Evolutionary conservation across 2,113 vertebrate genomes (phyloP).

Genomic region (Calonectris borealis): DNA sequence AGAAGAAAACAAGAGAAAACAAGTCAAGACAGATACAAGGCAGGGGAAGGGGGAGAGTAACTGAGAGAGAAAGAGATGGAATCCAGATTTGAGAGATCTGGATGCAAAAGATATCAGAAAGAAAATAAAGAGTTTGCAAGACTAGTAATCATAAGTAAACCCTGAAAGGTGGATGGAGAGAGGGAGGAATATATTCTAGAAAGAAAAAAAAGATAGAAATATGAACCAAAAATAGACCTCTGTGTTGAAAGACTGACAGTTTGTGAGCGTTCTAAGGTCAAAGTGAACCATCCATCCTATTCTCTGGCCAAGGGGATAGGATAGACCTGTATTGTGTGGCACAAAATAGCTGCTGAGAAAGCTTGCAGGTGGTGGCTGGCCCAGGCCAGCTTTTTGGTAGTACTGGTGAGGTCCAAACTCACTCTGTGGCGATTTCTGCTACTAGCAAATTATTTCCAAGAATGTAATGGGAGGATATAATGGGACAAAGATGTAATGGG

Average conservation of each 20-base stretch:
- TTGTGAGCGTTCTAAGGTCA: not conserved
- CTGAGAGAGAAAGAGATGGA: not conserved
- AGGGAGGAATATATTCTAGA: not conserved
- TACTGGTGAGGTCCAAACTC: not conserved
- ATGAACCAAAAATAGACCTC: not conserved
- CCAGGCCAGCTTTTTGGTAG: not conserved
- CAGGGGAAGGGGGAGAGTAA: fast-evolving
- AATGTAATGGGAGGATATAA: not conserved
- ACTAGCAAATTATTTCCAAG: not conserved
- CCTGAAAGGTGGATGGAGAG: not conserved
- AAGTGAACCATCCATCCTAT: not conserved
- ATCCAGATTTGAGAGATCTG: not conserved
- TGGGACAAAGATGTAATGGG: not conserved
- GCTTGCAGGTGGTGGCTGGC: not conserved
- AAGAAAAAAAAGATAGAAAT: not conserved
- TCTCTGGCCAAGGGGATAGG: not conserved
- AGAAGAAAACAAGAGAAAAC: not conserved
- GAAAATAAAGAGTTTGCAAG: not conserved
- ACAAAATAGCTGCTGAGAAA: not conserved
- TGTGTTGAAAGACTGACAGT: not conserved
- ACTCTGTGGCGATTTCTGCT: not conserved
- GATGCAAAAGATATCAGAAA: not conserved
- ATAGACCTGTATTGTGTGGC: not conserved
- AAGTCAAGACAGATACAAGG: not conserved
- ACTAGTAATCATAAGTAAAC: not conserved